Percentiles rank a stretch among this genome's conserved stretches.
phyloP scores from a whole-genome alignment of 2,888 invertebrate species.

The Tineola bisselliella region DNA sequence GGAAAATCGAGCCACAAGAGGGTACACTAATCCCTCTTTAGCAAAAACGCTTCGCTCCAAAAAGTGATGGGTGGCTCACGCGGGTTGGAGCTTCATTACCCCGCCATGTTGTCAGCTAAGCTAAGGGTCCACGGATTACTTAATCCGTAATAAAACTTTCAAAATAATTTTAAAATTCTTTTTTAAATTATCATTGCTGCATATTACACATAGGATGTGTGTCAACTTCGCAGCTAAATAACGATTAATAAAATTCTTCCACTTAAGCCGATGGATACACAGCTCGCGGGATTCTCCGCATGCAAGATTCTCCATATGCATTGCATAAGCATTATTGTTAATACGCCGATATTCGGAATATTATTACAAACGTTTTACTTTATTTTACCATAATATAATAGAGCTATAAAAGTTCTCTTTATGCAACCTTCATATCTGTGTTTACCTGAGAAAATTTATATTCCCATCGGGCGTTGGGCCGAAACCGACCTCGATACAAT shows the following conservation, averaged over 20 bases:
- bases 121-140: conserved; percentile 57
- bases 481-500: conserved; percentile 54
- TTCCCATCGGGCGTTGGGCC: conserved; percentile 47
- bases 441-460: conserved; percentile 63
- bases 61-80: conserved; percentile 64
- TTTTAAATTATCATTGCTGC: too few relatives aligned
- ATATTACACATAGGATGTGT: too few relatives aligned
- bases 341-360: too few relatives aligned
- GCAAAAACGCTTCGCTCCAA: conserved; percentile 67
- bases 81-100: conserved; percentile 64
- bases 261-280: too few relatives aligned
- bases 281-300: too few relatives aligned
- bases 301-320: too few relatives aligned
- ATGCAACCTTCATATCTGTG: conserved; percentile 31
- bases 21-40: conserved; percentile 67
- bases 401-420: conserved; percentile 32
- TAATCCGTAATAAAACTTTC: conserved; percentile 31
- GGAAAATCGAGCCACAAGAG: conserved; percentile 59
- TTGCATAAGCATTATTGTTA: too few relatives aligned
- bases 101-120: conserved; percentile 61
- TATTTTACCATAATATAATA: conserved; percentile 28
- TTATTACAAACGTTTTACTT: not conserved
- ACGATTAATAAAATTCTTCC: too few relatives aligned
- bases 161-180: conserved; percentile 2
- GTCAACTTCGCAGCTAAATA: too few relatives aligned